Evolutionary conservation across 2,888 invertebrate species (phyloP), one percentile per base, ranked within the genome.

Genomic region (Mesochorus sp.): DNA sequence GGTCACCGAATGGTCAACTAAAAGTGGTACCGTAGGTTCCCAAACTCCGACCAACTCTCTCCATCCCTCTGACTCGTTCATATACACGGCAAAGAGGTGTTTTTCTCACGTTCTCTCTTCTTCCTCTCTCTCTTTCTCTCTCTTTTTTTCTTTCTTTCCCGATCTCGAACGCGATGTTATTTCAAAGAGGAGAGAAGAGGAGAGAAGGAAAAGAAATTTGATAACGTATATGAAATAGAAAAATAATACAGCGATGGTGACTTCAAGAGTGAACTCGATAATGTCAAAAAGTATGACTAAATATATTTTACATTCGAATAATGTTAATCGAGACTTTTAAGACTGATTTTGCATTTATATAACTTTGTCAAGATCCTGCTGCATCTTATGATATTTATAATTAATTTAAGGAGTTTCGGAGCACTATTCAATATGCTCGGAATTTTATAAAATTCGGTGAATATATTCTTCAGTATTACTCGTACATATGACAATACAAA

Each of bases 1-100:
- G 83, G 79, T 81, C 80, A 77, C 78, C 80, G 80, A 76, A 42
- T 72, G 72, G 64, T 73, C 73, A 73, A 73, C 73, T 73, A 64
- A 73, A 73, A 73, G 73, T 66, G 73, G 73, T 55, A 31, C 17
- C 12, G 34, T 34, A 34, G 26, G 14, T 59, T 42, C 19, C 39
- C 26, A 59, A 28, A 71, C 71, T 71, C 61, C 53, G 19, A 19
- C 70, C 14, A 31, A 21, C 44, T 44, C 37, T 64, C 37, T 55
- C 31, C 44, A 53, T 24, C 51, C 31, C 26, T 49, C 47, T 14
- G 37, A 26, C 31, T 17, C 28, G 26, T 26, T 17, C 12, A 42
- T 28, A 59, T 6, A 37, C 39, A 47, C 8, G 19, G 12, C 39
- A 2, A 28, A 79, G 80, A 80, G 74, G 72, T 77, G 68, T 68